Conservation (phyloP, 2,888 invertebrate species). For the Caenorhabditis sinica region DNA sequence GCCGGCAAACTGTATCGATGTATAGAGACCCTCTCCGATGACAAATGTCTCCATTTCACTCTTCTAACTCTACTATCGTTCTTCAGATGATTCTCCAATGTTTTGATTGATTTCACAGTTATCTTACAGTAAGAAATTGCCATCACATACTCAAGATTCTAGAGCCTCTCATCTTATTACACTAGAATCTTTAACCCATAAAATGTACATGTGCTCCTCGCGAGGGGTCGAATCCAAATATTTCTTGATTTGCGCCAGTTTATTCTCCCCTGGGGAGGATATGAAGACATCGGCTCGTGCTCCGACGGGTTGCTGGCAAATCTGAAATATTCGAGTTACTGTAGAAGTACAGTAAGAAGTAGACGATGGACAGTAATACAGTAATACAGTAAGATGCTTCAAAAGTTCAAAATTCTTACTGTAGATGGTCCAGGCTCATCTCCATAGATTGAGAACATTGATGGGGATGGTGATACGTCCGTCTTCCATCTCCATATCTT, state of each 20-base stretch:
- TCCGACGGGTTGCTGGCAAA: slow-evolving; percentile 74
- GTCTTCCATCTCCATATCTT: slow-evolving; percentile 51
- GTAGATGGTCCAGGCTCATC: slow-evolving; percentile 72
- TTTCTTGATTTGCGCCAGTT: slow-evolving; percentile 66
- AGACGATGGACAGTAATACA: too few relatives aligned
- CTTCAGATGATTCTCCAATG: slow-evolving; percentile 73
- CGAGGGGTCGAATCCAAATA: slow-evolving; percentile 72
- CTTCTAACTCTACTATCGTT: slow-evolving; percentile 70
- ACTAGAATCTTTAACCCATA: slow-evolving; percentile 71
- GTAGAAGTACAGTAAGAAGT: too few relatives aligned
- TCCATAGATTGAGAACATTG: slow-evolving; percentile 73
- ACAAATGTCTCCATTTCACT: slow-evolving; percentile 75
- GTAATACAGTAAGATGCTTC: too few relatives aligned
- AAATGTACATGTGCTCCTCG: slow-evolving; percentile 72
- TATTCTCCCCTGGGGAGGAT: slow-evolving; percentile 71
- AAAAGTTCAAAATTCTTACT: slow-evolving; percentile 24
- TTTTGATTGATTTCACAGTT: slow-evolving; percentile 74
- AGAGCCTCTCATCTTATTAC: slow-evolving; percentile 52
- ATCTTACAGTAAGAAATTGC: too few relatives aligned
- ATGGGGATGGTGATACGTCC: slow-evolving; percentile 63
- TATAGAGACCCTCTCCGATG: slow-evolving; percentile 71
- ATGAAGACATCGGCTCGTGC: slow-evolving; percentile 74
- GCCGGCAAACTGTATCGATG: slow-evolving; percentile 74
- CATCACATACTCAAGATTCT: too few relatives aligned
- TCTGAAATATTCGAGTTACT: too few relatives aligned